Base-by-base conservation (phyloP, 2,113 vertebrate genomes). In the Triplophysa tibetana region DNA sequence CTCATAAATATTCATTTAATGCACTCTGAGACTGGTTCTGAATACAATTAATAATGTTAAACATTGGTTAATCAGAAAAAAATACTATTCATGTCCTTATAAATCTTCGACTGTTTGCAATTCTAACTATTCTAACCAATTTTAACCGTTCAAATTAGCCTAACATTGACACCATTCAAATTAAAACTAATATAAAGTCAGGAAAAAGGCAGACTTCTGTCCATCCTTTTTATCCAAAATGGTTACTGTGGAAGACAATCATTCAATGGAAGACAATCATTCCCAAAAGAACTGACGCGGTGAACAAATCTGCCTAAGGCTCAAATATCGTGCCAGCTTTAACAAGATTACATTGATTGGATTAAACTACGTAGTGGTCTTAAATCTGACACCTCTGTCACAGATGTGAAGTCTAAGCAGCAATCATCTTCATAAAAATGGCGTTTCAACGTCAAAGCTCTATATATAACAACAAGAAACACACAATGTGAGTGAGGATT, bases 21-120 rank as follows among this genome's bases (percentile, higher is more conserved):
- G 54, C 69, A 56, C 16, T 52, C 41, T 14, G 33, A 26, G 64
- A 74, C 70, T 45, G 23, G 70, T 65, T 54, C 58, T 45, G 75
- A 85, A 82, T 86, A 75, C 63, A 82, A 85, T 85, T 73, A 78
- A 75, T 54, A 81, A 69, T 70, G 58, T 83, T 77, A 82, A 87
- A 84, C 63, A 17, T 29, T 66, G 77, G 33, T 83, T 82, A 77
- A 81, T 62, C 54, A 50, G 52, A 72, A 43, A 68, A 54, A 87
- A 79, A 79, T 70, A 86, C 43, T 82, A 41, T 77, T 81, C 81
- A 64, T 3, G 48, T 52, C 29, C 54, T 41, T 43, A n/a, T 54
- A 12, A 52, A 56, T 19, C 52, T 29, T n/a, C 19, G 14, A 4
- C 14, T 2, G 45, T 23, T 52, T 58, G 19, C 17, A 56, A n/a